phyloP scores from a whole-genome alignment of 2,888 invertebrate species.

The Chydorus sphaericus region DNA sequence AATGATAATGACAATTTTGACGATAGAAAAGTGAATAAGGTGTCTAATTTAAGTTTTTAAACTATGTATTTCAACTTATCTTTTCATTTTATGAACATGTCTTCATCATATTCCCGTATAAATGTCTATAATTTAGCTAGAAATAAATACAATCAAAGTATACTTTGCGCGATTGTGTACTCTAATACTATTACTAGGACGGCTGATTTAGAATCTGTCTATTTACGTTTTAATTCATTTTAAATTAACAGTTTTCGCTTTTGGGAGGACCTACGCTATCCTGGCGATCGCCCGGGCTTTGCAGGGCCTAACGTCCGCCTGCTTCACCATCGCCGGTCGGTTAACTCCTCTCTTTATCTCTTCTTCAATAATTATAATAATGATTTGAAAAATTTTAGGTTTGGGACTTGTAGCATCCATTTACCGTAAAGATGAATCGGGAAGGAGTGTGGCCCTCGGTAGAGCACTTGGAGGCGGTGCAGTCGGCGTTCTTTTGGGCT shows the following conservation, averaged over 20 bases:
- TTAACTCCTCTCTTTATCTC: not conserved
- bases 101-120: too few relatives aligned
- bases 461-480: conserved; percentile 65
- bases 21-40: too few relatives aligned
- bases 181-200: too few relatives aligned
- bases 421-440: conserved; percentile 37
- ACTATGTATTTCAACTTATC: too few relatives aligned
- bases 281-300: conserved; percentile 57
- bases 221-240: too few relatives aligned
- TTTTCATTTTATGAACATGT: too few relatives aligned
- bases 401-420: conserved; percentile 59
- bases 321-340: conserved; percentile 51
- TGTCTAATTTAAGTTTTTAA: too few relatives aligned
- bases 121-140: too few relatives aligned
- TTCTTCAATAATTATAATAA: not conserved
- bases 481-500: conserved; percentile 61
- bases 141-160: too few relatives aligned
- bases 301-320: conserved; percentile 67
- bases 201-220: too few relatives aligned
- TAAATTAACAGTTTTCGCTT: conserved; percentile 56
- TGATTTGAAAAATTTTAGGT: conserved; percentile 31
- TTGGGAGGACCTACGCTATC: conserved; percentile 50
- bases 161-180: too few relatives aligned
- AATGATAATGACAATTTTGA: too few relatives aligned
- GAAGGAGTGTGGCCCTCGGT: conserved; percentile 58